Percentiles rank a stretch among this genome's conserved stretches.
Evolutionary conservation across 1,140 invertebrate species (phyloP).

Genomic region (Drosophila arizonae): DNA sequence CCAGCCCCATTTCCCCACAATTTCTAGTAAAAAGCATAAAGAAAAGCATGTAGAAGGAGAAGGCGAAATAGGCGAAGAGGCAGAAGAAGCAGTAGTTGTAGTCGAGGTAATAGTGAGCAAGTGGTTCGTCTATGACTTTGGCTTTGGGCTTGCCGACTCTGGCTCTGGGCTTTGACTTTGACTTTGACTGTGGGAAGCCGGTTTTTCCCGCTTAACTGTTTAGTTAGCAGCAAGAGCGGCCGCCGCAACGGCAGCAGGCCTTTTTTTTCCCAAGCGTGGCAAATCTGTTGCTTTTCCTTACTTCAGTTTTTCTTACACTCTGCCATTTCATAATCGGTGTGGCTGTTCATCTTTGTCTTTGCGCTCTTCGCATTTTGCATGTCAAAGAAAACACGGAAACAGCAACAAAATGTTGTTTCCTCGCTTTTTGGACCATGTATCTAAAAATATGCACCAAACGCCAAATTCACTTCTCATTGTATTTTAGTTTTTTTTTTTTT

Average conservation of each 20-base stretch:
- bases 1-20: neutral
- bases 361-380: slow-evolving; percentile 49
- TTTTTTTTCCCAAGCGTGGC: slow-evolving; percentile 25
- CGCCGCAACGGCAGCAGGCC: neutral
- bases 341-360: slow-evolving; percentile 37
- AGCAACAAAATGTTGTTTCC: slow-evolving; percentile 7
- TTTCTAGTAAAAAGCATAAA: slow-evolving; percentile 16
- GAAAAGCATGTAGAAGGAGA: neutral
- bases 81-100: neutral
- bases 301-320: slow-evolving; percentile 20
- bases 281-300: slow-evolving; percentile 32
- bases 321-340: slow-evolving; percentile 64
- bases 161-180: slow-evolving; percentile 4
- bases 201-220: slow-evolving; percentile 38
- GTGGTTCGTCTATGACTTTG: slow-evolving; percentile 34
- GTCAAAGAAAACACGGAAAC: slow-evolving; percentile 21
- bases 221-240: slow-evolving; percentile 8
- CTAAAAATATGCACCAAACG: slow-evolving; percentile 47
- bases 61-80: neutral
- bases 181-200: slow-evolving; percentile 36
- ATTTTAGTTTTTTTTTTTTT: neutral
- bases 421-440: slow-evolving; percentile 57
- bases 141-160: slow-evolving; percentile 5
- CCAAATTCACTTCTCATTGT: slow-evolving; percentile 54
- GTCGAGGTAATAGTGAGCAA: slow-evolving; percentile 18